Evolutionary conservation across 2,797 vertebrate species (phyloP).

Genomic region (Rhincodon typus): DNA sequence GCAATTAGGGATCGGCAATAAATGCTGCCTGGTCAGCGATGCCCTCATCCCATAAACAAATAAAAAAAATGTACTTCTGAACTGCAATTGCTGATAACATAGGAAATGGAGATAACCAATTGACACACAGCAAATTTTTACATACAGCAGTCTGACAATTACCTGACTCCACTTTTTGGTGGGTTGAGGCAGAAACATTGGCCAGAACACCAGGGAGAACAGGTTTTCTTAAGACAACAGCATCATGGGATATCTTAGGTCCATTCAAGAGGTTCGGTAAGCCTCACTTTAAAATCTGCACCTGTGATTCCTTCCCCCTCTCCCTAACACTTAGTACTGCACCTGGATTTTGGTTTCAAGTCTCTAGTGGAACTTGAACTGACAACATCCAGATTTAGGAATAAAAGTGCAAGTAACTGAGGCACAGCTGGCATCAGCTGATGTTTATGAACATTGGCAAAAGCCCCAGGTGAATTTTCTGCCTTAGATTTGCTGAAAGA

Average conservation of each 20-base stretch:
- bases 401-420: not conserved
- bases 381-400: not conserved
- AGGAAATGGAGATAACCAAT: not conserved
- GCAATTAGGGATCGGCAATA: too few relatives aligned
- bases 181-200: not conserved
- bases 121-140: not conserved
- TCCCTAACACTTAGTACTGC: not conserved
- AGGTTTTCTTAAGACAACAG: not conserved
- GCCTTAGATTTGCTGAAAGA: not conserved
- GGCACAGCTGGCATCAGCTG: not conserved
- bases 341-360: not conserved
- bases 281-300: not conserved
- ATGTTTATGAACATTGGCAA: slow-evolving; percentile 13
- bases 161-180: not conserved
- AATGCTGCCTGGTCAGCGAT: too few relatives aligned
- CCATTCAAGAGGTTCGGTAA: not conserved
- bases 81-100: not conserved
- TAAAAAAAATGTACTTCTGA: not conserved
- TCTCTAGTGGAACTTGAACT: not conserved
- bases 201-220: not conserved
- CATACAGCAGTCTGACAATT: not conserved
- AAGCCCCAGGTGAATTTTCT: not conserved
- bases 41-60: too few relatives aligned
- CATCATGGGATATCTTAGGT: not conserved
- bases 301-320: not conserved